Conservation (phyloP, 1,140 invertebrate genomes). For the Marisa cornuarietis region DNA sequence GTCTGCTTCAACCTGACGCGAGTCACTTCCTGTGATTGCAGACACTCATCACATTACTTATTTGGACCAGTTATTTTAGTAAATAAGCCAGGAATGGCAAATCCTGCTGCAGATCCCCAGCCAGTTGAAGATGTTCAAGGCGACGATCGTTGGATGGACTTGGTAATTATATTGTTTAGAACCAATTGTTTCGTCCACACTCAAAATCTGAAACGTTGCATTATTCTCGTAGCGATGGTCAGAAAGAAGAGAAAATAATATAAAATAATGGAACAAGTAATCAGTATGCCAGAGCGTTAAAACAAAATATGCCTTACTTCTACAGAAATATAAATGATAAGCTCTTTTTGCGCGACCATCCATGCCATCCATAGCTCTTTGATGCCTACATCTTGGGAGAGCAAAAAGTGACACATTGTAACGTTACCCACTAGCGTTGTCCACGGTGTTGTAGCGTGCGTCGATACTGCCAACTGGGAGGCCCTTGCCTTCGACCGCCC, state of each 20-base stretch:
- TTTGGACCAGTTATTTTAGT: neutral
- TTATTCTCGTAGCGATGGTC: neutral
- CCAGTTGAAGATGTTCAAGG: conserved; percentile 74
- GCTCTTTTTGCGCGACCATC: neutral
- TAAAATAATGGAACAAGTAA: neutral
- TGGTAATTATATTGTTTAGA: conserved; percentile 53
- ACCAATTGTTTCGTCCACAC: too few species aligned
- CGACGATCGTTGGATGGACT: conserved; percentile 76
- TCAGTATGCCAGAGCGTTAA: neutral
- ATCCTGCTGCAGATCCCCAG: conserved; percentile 70
- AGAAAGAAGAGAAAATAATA: neutral
- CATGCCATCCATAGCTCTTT: too few species aligned
- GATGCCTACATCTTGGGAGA: too few species aligned
- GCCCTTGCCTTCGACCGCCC: too few species aligned
- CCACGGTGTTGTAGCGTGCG: too few species aligned
- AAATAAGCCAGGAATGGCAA: conserved; percentile 28
- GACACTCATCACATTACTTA: conserved; percentile 15
- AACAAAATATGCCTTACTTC: neutral
- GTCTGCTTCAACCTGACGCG: conserved; percentile 28
- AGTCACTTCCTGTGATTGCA: conserved; percentile 18
- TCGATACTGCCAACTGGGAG: too few species aligned
- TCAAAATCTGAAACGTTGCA: too few species aligned
- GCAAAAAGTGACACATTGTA: too few species aligned
- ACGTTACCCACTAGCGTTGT: too few species aligned
- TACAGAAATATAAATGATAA: neutral